Evolutionary conservation across 2,888 invertebrate species (phyloP), one percentile per base, ranked within the genome.

Genomic region (Deilephila porcellus): DNA sequence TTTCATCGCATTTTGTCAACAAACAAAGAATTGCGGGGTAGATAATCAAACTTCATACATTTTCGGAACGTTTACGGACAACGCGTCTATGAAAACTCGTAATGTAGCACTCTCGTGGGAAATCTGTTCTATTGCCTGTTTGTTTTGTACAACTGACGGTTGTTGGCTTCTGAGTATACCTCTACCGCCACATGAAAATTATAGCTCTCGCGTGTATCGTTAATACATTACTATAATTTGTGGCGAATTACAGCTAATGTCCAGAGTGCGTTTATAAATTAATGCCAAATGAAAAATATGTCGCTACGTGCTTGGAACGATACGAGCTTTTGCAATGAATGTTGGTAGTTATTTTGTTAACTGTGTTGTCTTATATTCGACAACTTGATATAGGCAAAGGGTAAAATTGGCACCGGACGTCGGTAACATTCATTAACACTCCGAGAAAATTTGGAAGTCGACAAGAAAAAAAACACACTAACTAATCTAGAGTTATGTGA

Each of bases 111-210:
- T 85, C 92, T 86, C 90, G 7, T 74, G 92, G 93, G 93, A 93
- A 93, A 93, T 93, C 86, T 88, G 82, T 86, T 87, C 86, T 90
- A 92, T 92, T 89, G 91, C 90, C 87, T 83, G 90, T 91, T 91
- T 91, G 88, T 92, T 91, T 87, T 88, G 88, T 87, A 87, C 85
- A 88, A 88, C 88, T 90, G 89, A 88, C 88, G 85, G 86, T 83
- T 85, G 85, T 83, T 82, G 83, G 81, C 80, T 82, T 84, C 86
- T 84, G 83, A 85, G 84, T 85, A 86, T 86, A 85, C 84, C 56
- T 56, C 19, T 72, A 72, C 62, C 63, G 37, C 53, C 32, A 63
- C 81, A 80, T 80, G 80, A 85, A 82, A 88, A 82, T 86, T 85
- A 89, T 86, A 80, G 83, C 84, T 79, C 84, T 86, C 85, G 71